Base-by-base conservation (phyloP, 2,797 vertebrate genomes). In the Phrynocephalus forsythii region DNA sequence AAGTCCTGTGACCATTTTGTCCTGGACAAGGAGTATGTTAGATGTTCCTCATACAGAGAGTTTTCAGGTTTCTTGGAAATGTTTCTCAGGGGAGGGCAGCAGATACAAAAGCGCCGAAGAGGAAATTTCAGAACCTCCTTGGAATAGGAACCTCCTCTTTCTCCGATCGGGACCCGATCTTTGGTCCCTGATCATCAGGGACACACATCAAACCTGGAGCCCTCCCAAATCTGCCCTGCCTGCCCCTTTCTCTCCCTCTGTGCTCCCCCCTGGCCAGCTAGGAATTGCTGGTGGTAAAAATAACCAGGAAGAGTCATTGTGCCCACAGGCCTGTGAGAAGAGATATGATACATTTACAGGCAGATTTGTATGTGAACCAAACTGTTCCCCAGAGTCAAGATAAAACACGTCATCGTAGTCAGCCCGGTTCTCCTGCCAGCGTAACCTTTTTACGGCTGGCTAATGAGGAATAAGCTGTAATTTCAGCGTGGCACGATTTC, bases 391-490 rank as follows among this genome's bases (percentile, higher is more conserved):
- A 79, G 96, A 0, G 86, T 85, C 69, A 82, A 93, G 89, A 94
- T 71, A 88, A 92, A 93, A 95, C 89, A 71, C 28, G 52, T 84
- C 88, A 77, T 63, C 44, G 56, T 52, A 91, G 94, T 92, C 95
- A 93, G 95, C 71, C 95, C 88, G 94, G 92, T 92, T 96, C 95
- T 91, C 91, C 93, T 92, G 94, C 96, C 91, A 73, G 38, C 87
- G 92, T 92, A 94, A 92, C 95, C 93, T 93, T 94, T 95, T 95
- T 92, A 92, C 84, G 92, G 83, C 91, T 0, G 73, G 89, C 86
- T 95, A 95, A 96, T 48, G 91, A 95, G 93, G 88, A 96, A 85
- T 82, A 71, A 88, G 92, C 94, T 83, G 82, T 93, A 94, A 95
- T 94, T 95, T 94, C 93, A 87, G 84, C 8, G 73, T 89, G 89